Conservation (phyloP, 2,888 invertebrate species). For the Geophilus truncorum region DNA sequence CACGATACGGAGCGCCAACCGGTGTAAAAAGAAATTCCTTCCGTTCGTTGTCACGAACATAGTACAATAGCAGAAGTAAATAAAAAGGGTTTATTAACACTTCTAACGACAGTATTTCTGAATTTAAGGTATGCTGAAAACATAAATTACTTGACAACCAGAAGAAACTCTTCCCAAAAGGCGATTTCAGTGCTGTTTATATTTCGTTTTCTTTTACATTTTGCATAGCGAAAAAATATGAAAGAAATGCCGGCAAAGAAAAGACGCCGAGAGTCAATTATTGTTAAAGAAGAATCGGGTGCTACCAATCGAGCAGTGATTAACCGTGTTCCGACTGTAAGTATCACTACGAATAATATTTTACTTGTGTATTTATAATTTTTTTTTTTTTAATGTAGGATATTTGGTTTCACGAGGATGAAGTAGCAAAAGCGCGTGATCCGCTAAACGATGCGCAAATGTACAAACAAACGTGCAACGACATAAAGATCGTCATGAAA, state of each 20-base stretch:
- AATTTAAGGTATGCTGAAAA: no score
- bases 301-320: neutral
- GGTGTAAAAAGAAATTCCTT: no score
- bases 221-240: neutral
- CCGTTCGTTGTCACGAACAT: no score
- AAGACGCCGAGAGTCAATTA: neutral
- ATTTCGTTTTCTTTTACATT: no score
- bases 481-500: conserved; percentile 62
- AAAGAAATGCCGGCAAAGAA: conserved; percentile 4
- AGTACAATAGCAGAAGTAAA: no score
- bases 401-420: conserved; percentile 61
- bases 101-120: no score
- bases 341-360: neutral
- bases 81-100: no score
- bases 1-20: no score
- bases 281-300: neutral
- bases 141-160: no score
- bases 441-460: conserved; percentile 63
- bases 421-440: conserved; percentile 62
- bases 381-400: conserved; percentile 33
- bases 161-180: no score
- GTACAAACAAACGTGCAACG: conserved; percentile 65
- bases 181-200: no score
- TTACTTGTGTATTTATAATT: neutral
- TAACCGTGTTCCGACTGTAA: neutral